Evolutionary conservation across 2,797 vertebrate genomes (phyloP), one percentile per base, ranked within the genome.

Genomic region (Acanthurus tractus): DNA sequence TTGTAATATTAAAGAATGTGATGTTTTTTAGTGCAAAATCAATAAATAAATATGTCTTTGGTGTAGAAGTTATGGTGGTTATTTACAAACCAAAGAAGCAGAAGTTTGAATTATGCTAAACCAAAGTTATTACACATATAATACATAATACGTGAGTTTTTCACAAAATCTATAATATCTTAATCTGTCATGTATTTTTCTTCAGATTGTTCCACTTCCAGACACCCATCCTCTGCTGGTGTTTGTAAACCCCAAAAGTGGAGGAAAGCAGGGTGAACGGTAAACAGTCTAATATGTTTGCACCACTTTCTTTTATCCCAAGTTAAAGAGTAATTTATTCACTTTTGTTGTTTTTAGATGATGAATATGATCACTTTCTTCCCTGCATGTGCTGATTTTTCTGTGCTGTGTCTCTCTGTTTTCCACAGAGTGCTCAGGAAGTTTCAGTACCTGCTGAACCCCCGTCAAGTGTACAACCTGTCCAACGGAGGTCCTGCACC

Each of bases 161-260:
- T 34, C 29, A 48, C 17, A 13, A 4, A 18, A 64, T 44, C 0
- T 2, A 49, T n/a, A 10, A 1, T 13, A 55, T 70, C 11, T 58
- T 25, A 57, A 64, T 59, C 29, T 25, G 15, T 55, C 25, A 8
- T 57, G 3, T 69, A 2, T 73, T 58, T 61, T 77, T 74, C 61
- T 59, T 64, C 84, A 98, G 98, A 95, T 97, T 76, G 92, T 89
- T 76, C 95, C 96, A 4, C 74, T 97, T 78, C 71, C 93, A 67
- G 88, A 94, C 76, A 97, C 92, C 59, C 97, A 97, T 81, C 98
- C 98, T 15, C 94, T 98, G 76, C 93, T 98, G 86, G 97, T 98
- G 80, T 98, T 98, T 84, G 96, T 98, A 50, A 99, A 99, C 78
- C 98, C 96, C 36, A 99, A 97, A 90, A 98, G 98, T 84, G 98